Conservation (phyloP, 2,113 vertebrate species). For the Colius striatus region DNA sequence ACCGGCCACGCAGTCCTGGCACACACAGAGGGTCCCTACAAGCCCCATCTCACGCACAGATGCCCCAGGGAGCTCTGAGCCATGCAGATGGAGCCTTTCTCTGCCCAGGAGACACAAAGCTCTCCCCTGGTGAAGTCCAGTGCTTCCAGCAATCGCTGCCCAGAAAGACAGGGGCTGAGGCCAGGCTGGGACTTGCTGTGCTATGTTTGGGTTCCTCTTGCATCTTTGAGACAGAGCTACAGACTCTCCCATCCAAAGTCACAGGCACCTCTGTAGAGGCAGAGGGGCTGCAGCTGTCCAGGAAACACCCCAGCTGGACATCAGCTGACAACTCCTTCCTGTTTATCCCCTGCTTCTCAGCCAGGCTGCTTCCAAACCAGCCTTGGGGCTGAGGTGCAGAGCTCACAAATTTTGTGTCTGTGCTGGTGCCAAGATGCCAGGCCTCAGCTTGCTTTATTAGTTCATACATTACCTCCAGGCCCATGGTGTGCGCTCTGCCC, state of each 20-base stretch:
- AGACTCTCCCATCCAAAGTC: neutral
- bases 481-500: fast-evolving
- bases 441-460: neutral
- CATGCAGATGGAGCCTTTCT: fast-evolving
- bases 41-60: neutral
- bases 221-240: neutral
- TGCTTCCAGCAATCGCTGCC: neutral
- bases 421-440: neutral
- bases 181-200: fast-evolving
- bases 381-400: neutral
- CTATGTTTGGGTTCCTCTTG: neutral
- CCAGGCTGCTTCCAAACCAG: neutral
- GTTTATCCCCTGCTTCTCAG: neutral
- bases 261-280: neutral
- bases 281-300: neutral
- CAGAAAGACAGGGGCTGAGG: neutral
- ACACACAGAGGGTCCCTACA: neutral
- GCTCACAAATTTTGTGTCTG: fast-evolving
- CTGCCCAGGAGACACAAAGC: neutral
- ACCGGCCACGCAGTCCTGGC: neutral
- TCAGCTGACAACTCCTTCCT: neutral
- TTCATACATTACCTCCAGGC: fast-evolving
- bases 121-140: neutral
- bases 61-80: neutral
- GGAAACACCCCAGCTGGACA: neutral